Percentiles rank a stretch among this genome's conserved stretches.
These are phyloP conservation scores for Agriotes lineatus DNA, from an alignment of 2,888 invertebrate species.

Conservation along the genomic window DNA sequence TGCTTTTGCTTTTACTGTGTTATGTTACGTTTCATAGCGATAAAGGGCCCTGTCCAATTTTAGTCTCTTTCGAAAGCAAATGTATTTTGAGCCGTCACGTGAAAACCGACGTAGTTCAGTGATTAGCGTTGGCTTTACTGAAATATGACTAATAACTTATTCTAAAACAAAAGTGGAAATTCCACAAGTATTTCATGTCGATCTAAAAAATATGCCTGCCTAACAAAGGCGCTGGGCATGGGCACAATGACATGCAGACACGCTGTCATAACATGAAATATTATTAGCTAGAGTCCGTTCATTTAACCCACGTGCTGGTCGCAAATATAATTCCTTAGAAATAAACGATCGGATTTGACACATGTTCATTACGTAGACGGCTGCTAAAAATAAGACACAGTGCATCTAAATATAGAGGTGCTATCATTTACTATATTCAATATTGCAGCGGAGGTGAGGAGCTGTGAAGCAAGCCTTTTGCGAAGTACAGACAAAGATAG, in stretches of 20 bases:
- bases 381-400: constrained; percentile 40
- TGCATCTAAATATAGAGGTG: constrained; percentile 50
- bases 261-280: constrained; percentile 19
- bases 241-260: too few relatives aligned
- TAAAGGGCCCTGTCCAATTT: background rate
- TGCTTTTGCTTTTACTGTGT: too few relatives aligned
- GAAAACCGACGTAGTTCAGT: background rate
- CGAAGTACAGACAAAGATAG: background rate
- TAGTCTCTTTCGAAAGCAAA: background rate
- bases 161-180: too few relatives aligned
- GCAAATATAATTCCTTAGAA: constrained; percentile 29
- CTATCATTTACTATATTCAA: constrained; percentile 46
- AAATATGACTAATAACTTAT: constrained; percentile 4
- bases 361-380: constrained; percentile 39
- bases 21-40: too few relatives aligned
- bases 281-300: constrained; percentile 26
- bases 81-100: background rate
- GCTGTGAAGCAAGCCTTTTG: background rate
- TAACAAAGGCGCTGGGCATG: too few relatives aligned
- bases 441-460: constrained; percentile 12
- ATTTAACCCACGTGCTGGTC: constrained; percentile 38
- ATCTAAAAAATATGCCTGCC: too few relatives aligned
- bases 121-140: background rate
- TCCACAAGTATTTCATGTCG: too few relatives aligned
- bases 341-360: constrained; percentile 37